Evolutionary conservation across 2,888 invertebrate species (phyloP).

Genomic region (Tetrapedia diversipes): DNA sequence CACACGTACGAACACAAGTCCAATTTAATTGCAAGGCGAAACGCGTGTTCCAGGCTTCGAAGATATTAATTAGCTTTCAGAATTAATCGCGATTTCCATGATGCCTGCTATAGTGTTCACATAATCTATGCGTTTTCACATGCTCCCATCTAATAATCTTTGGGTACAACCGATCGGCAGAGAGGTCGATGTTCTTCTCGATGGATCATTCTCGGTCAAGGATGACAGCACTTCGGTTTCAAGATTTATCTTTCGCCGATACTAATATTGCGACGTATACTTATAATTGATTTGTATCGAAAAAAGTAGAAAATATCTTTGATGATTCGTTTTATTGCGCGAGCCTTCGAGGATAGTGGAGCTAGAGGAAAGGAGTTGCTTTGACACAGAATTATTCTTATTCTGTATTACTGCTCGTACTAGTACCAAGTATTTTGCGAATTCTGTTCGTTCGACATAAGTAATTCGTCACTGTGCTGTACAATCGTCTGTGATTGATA

Average conservation of each 20-base stretch:
- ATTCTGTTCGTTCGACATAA: slow-evolving; percentile 31
- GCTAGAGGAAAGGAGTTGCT: slow-evolving; percentile 5
- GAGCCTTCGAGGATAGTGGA: neutral
- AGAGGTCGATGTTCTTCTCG: too few species aligned
- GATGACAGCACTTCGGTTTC: neutral
- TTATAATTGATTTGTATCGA: neutral
- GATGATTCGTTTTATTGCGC: slow-evolving; percentile 11
- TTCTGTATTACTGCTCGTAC: neutral
- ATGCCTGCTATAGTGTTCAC: slow-evolving; percentile 27
- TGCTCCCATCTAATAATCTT: slow-evolving; percentile 29
- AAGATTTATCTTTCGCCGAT: neutral
- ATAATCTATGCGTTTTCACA: slow-evolving; percentile 52
- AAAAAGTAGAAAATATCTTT: neutral
- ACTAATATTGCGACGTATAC: too few species aligned
- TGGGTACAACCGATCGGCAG: slow-evolving; percentile 21
- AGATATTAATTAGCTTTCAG: slow-evolving; percentile 73
- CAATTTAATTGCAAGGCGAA: slow-evolving; percentile 68
- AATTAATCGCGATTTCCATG: slow-evolving; percentile 62
- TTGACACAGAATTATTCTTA: slow-evolving; percentile 17
- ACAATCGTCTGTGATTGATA: slow-evolving; percentile 49
- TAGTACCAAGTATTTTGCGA: slow-evolving; percentile 14
- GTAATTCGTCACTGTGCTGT: slow-evolving; percentile 15
- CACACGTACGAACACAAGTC: slow-evolving; percentile 24
- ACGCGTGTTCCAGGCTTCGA: slow-evolving; percentile 50
- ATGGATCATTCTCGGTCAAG: too few species aligned